Evolutionary conservation across 1,140 invertebrate genomes (phyloP).

Genomic region (Melitaea cinxia): DNA sequence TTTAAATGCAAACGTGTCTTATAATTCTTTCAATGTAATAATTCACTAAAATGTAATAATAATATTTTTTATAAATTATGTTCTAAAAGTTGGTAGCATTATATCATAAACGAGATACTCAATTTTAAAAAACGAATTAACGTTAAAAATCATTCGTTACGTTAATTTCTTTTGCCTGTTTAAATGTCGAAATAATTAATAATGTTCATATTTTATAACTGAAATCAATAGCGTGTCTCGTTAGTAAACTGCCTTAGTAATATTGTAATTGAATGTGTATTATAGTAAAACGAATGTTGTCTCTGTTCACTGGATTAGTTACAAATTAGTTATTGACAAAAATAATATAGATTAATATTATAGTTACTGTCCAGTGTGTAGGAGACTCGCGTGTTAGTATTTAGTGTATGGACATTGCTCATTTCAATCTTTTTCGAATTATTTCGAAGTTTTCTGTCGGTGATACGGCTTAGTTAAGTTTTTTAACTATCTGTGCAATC

Average conservation of each 20-base stretch:
- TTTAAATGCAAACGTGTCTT: constrained; percentile 1
- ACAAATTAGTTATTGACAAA: constrained; percentile 24
- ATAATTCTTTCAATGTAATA: not conserved
- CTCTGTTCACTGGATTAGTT: constrained; percentile 18
- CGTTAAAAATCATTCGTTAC: not conserved
- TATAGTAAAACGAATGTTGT: constrained; percentile 13
- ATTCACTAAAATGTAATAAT: not conserved
- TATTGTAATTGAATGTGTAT: constrained; percentile 30
- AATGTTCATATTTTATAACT: not conserved
- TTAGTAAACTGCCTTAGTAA: constrained; percentile 36
- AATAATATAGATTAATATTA: constrained; percentile 4
- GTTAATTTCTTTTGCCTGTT: not conserved
- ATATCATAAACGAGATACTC: constrained; percentile 13
- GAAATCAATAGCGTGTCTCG: constrained; percentile 26
- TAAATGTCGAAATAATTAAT: not conserved
- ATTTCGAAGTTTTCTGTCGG: constrained; percentile 11
- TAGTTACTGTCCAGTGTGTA: constrained; percentile 12
- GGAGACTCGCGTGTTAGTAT: constrained; percentile 3
- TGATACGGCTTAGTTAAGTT: constrained; percentile 25
- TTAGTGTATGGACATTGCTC: constrained; percentile 28
- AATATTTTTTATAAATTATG: constrained; percentile 6
- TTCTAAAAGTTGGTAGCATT: constrained; percentile 31
- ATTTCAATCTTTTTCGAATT: constrained; percentile 26
- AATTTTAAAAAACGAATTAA: constrained; percentile 15
- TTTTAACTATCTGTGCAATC: constrained; percentile 30